Evolutionary conservation across 1,140 invertebrate species (phyloP), one percentile per base, ranked within the genome.

Genomic region (Drosophila yakuba): DNA sequence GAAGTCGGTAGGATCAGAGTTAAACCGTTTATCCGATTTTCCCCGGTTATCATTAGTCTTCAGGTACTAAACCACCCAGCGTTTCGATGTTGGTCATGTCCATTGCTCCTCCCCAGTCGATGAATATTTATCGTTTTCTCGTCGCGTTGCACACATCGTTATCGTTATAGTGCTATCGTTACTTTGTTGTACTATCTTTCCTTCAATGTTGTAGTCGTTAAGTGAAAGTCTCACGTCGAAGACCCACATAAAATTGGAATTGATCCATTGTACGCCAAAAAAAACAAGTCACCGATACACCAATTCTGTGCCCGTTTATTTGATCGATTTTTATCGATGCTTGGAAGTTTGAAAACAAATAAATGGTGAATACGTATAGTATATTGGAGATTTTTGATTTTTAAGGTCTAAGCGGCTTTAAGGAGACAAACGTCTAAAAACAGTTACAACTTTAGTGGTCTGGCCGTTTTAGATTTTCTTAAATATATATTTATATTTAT

Each of bases 241-340:
- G 52, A 58, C 36, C 68, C 66, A 72, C 44, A 20, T 41, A 58
- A 12, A 71, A 71, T 28, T 72, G 68, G 64, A 72, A 64, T 58
- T 35, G 54, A 64, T 64, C 44, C 55, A 62, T 62, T 43, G 36
- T 28, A 25, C 45, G 11, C n/a, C 25, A 15, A n/a, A 32, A 32
- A 32, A 50, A 17, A 17, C 25, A 32, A 50, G 47, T 50, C 25
- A 32, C 32, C 32, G 32, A 32, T 32, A 32, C 32, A 32, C 32
- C 32, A 32, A 32, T 45, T 64, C 61, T 52, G 32, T 32, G 3
- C 12, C 32, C n/a, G 20, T 43, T 57, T 45, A 17, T 45, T 45
- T 32, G 25, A 35, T 44, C 14, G n/a, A 44, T 28, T 12, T 15
- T 11, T 28, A 17, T 56, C 38, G 39, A 28, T 54, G 38, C 23